Percentiles rank a stretch among this genome's conserved stretches.
These are phyloP conservation scores for Rhineura floridana DNA, from an alignment of 2,113 vertebrate genomes.

Conservation along the genomic window DNA sequence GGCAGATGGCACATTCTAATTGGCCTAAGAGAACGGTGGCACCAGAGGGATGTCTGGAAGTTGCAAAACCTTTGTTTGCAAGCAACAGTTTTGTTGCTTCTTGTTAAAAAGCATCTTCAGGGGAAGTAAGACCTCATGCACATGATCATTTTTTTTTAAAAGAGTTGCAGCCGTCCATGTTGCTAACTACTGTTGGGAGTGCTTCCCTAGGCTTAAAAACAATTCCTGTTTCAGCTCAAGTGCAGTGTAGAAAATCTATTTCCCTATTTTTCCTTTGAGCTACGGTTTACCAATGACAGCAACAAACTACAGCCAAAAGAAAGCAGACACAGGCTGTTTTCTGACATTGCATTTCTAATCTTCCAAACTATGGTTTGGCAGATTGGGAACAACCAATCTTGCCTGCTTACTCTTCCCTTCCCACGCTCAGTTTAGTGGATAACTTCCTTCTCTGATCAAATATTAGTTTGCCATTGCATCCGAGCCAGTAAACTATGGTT, in stretches of 20 bases:
- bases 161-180: background rate
- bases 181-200: background rate
- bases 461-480: background rate
- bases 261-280: background rate
- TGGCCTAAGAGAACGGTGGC: slow-evolving; percentile 51
- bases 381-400: too few relatives aligned
- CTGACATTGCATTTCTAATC: background rate
- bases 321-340: too few relatives aligned
- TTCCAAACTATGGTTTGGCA: background rate
- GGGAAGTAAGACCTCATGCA: too few relatives aligned
- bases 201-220: background rate
- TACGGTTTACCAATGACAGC: background rate
- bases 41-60: slow-evolving; percentile 42
- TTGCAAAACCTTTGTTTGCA: slow-evolving; percentile 21
- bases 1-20: slow-evolving; percentile 67
- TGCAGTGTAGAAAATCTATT: background rate
- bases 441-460: background rate
- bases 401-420: too few relatives aligned
- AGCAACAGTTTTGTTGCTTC: background rate
- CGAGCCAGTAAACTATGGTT: background rate
- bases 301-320: too few relatives aligned
- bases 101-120: background rate
- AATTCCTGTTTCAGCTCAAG: background rate
- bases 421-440: too few relatives aligned
- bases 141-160: background rate